These are phyloP conservation scores for Drosophila barbarae DNA, from an alignment of 2,888 invertebrate species.

Conservation along the genomic window DNA sequence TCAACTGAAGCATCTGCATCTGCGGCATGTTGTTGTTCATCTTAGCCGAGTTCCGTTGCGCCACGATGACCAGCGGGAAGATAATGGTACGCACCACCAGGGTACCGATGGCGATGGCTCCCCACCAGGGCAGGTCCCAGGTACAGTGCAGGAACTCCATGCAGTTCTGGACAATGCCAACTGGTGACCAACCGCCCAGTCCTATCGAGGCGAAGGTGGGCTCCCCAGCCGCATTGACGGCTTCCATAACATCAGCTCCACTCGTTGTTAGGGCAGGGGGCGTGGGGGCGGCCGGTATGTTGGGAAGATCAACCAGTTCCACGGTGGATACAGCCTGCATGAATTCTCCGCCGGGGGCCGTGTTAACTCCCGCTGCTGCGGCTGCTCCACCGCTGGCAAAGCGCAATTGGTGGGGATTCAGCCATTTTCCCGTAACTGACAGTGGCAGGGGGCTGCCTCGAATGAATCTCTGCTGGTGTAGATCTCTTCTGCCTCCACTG, in stretches of 20 bases:
- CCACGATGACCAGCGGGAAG: constrained; percentile 91
- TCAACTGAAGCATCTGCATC: constrained; percentile 88
- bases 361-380: constrained; percentile 5
- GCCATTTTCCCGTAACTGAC: not conserved
- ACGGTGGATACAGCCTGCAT: constrained; percentile 32
- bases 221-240: constrained; percentile 82
- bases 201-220: constrained; percentile 90
- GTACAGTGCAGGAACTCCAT: constrained; percentile 92
- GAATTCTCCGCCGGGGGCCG: constrained; percentile 31
- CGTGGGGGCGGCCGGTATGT: constrained; percentile 74
- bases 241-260: constrained; percentile 25
- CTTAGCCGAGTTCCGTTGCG: constrained; percentile 89
- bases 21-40: constrained; percentile 94
- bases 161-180: constrained; percentile 89
- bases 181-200: constrained; percentile 90
- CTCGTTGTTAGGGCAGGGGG: constrained; percentile 45
- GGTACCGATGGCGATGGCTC: constrained; percentile 90
- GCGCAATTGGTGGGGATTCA: constrained; percentile 47
- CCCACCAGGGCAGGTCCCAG: constrained; percentile 96
- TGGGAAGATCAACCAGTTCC: constrained; percentile 59
- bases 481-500: constrained; percentile 47
- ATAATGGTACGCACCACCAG: constrained; percentile 86
- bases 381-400: constrained; percentile 60
- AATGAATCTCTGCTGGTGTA: constrained; percentile 58
- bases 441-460: constrained; percentile 24